phyloP scores from a whole-genome alignment of 2,888 invertebrate genomes.

The Beris chalybata region DNA sequence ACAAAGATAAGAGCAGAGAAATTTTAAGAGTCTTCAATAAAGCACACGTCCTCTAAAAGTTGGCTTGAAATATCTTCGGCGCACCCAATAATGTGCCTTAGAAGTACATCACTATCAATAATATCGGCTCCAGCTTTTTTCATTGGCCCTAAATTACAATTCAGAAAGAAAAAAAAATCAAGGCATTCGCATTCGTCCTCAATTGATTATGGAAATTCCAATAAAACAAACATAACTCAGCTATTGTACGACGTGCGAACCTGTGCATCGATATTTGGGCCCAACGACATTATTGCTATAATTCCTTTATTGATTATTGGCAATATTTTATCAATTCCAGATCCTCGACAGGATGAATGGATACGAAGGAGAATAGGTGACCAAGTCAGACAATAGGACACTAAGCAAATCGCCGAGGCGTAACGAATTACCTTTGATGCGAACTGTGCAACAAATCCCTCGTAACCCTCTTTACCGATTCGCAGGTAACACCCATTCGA shows the following conservation, averaged over 20 bases:
- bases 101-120: too few relatives aligned
- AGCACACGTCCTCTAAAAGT: too few relatives aligned
- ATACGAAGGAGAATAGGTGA: slow-evolving; percentile 12
- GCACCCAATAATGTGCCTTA: too few relatives aligned
- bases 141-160: too few relatives aligned
- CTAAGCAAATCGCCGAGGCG: slow-evolving; percentile 37
- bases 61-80: too few relatives aligned
- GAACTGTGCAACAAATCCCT: slow-evolving; percentile 11
- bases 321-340: slow-evolving; percentile 34
- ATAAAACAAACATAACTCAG: slow-evolving; percentile 32
- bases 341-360: slow-evolving; percentile 16
- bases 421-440: slow-evolving; percentile 33
- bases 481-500: slow-evolving; percentile 15
- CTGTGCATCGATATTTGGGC: background rate
- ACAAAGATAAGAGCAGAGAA: too few relatives aligned
- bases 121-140: too few relatives aligned
- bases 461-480: slow-evolving; percentile 19
- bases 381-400: slow-evolving; percentile 26
- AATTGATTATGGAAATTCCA: slow-evolving; percentile 30
- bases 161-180: background rate
- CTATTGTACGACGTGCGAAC: too few relatives aligned
- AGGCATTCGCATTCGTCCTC: slow-evolving; percentile 8
- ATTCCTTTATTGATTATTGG: slow-evolving; percentile 34
- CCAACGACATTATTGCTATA: slow-evolving; percentile 10
- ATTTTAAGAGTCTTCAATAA: too few relatives aligned